A percentile compares a stretch with the other conserved stretches of the same genome.
Conservation (phyloP, 2,888 invertebrate genomes). For the Meandrusa payeni region DNA sequence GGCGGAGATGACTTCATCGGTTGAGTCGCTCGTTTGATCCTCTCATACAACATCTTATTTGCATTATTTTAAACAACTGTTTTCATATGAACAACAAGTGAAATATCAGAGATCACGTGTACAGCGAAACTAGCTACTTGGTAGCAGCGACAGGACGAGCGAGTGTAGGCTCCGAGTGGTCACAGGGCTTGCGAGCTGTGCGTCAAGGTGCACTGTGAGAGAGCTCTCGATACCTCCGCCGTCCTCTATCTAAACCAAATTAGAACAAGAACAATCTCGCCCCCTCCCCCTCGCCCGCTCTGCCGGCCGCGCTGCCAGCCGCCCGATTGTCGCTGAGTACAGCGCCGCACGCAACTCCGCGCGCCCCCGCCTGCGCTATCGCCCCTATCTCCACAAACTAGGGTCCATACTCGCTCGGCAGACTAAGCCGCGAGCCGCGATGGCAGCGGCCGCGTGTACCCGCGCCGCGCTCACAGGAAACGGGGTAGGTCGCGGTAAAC, state of each 20-base stretch:
- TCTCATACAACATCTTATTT: too few relatives aligned
- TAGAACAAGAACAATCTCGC: slow-evolving; percentile 21
- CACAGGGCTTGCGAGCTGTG: too few relatives aligned
- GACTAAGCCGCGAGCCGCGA: slow-evolving; percentile 2
- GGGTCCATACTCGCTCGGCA: background rate
- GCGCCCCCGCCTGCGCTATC: background rate
- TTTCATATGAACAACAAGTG: too few relatives aligned
- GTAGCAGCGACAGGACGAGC: too few relatives aligned
- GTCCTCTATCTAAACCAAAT: slow-evolving; percentile 19
- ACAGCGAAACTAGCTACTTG: too few relatives aligned
- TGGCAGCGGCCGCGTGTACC: slow-evolving; percentile 24
- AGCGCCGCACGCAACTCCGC: background rate
- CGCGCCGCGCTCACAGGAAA: slow-evolving; percentile 33
- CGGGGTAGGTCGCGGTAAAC: slow-evolving; percentile 41
- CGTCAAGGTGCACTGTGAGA: slow-evolving; percentile 12
- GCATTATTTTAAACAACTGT: too few relatives aligned
- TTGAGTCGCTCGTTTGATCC: too few relatives aligned
- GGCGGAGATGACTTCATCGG: too few relatives aligned
- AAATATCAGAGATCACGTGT: too few relatives aligned
- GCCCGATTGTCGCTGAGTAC: background rate
- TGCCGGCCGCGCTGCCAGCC: slow-evolving; percentile 3
- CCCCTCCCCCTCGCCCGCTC: slow-evolving; percentile 25
- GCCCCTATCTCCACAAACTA: background rate
- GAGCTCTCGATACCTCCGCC: slow-evolving; percentile 14
- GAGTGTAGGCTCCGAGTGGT: too few relatives aligned